phyloP scores from a whole-genome alignment of 2,888 invertebrate species.

The Electrophaes corylata region DNA sequence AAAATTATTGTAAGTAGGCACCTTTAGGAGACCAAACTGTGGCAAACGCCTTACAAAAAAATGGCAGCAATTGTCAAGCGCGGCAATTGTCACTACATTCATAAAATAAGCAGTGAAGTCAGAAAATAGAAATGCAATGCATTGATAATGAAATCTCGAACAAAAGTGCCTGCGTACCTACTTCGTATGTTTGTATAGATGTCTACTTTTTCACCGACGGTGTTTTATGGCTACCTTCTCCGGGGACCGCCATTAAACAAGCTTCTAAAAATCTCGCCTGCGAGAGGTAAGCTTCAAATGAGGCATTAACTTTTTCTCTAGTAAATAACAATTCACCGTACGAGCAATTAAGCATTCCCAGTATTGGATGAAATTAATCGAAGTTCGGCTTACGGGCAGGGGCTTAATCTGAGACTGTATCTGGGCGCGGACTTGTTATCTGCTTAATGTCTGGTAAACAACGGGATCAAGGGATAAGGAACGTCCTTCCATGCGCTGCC shows the following conservation, averaged over 20 bases:
- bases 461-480: slow-evolving; percentile 84
- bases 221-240: slow-evolving; percentile 21
- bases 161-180: neutral
- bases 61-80: slow-evolving; percentile 25
- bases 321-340: slow-evolving; percentile 60
- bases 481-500: slow-evolving; percentile 81
- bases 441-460: slow-evolving; percentile 86
- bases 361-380: slow-evolving; percentile 84
- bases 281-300: slow-evolving; percentile 20
- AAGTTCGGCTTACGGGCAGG: slow-evolving; percentile 80
- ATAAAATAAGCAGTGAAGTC: slow-evolving; percentile 2
- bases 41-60: slow-evolving; percentile 28
- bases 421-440: slow-evolving; percentile 83
- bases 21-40: too few species aligned
- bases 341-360: slow-evolving; percentile 68
- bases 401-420: slow-evolving; percentile 82
- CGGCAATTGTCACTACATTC: slow-evolving; percentile 1
- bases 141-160: slow-evolving; percentile 6
- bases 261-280: slow-evolving; percentile 19
- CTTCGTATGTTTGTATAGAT: neutral
- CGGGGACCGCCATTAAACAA: slow-evolving; percentile 25
- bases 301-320: slow-evolving; percentile 37
- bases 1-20: too few species aligned
- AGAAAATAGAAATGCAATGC: slow-evolving; percentile 1
- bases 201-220: slow-evolving; percentile 8